These are phyloP conservation scores for Sus cebifrons DNA, from an alignment of 2,797 vertebrate species.

Conservation along the genomic window DNA sequence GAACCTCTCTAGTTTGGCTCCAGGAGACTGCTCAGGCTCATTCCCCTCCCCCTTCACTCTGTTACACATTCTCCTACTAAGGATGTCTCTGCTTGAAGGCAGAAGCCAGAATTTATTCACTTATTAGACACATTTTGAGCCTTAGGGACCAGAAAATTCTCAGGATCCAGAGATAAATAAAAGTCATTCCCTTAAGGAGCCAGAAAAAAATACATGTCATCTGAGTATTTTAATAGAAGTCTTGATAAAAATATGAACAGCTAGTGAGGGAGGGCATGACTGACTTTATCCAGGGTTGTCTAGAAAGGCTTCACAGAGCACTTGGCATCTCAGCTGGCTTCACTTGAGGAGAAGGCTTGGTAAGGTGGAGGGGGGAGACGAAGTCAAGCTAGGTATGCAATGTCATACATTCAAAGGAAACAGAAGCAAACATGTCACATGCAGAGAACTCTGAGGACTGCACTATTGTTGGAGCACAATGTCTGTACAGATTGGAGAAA, in stretches of 20 bases:
- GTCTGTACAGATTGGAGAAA: background rate
- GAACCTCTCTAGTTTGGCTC: background rate
- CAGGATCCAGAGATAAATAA: background rate
- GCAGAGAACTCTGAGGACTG: background rate
- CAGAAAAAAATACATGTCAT: background rate
- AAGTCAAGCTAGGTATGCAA: background rate
- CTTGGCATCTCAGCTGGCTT: background rate
- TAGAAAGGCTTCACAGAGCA: background rate
- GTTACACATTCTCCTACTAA: background rate
- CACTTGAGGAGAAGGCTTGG: background rate
- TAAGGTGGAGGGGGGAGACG: background rate
- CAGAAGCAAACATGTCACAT: background rate
- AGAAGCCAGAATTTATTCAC: background rate
- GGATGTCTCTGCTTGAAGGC: background rate
- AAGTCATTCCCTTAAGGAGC: background rate
- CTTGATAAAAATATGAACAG: background rate
- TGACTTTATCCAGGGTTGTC: background rate
- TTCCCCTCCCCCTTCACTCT: no score
- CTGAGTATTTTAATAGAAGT: background rate
- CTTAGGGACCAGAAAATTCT: background rate
- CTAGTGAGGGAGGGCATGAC: background rate
- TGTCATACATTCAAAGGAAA: background rate
- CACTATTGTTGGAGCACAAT: background rate
- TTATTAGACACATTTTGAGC: conserved; percentile 2
- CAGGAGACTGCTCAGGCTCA: background rate